phyloP scores from a whole-genome alignment of 2,113 vertebrate species.

The Eolophus roseicapilla region DNA sequence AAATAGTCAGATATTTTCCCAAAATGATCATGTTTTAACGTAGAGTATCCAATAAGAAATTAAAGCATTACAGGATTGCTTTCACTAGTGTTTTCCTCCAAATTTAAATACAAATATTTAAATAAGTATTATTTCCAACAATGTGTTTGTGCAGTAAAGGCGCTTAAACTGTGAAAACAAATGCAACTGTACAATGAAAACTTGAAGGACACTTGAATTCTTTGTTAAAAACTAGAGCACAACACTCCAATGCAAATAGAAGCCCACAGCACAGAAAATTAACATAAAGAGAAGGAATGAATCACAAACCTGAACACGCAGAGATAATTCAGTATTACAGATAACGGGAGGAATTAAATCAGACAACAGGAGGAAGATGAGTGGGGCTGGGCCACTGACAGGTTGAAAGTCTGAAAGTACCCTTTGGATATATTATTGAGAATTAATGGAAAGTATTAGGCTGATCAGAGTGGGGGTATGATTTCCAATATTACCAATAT shows the following conservation, averaged over 20 bases:
- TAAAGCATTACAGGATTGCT: not conserved
- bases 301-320: accelerated
- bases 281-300: not conserved
- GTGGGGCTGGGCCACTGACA: not conserved
- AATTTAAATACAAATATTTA: not conserved
- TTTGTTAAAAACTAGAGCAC: not conserved
- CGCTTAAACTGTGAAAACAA: not conserved
- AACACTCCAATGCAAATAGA: not conserved
- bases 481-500: not conserved
- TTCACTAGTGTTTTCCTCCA: not conserved
- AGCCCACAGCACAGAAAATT: not conserved
- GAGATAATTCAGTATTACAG: not conserved
- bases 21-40: not conserved
- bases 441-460: not conserved
- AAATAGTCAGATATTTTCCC: not conserved
- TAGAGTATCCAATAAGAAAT: not conserved
- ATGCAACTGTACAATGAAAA: not conserved
- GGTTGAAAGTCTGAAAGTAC: not conserved
- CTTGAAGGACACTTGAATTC: not conserved
- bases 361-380: not conserved
- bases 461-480: not conserved
- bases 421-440: not conserved
- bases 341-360: not conserved
- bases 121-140: not conserved
- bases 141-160: not conserved